A percentile compares a stretch with the other conserved stretches of the same genome.
Evolutionary conservation across 2,113 vertebrate genomes (phyloP).

Genomic region (Polypterus bichir): DNA sequence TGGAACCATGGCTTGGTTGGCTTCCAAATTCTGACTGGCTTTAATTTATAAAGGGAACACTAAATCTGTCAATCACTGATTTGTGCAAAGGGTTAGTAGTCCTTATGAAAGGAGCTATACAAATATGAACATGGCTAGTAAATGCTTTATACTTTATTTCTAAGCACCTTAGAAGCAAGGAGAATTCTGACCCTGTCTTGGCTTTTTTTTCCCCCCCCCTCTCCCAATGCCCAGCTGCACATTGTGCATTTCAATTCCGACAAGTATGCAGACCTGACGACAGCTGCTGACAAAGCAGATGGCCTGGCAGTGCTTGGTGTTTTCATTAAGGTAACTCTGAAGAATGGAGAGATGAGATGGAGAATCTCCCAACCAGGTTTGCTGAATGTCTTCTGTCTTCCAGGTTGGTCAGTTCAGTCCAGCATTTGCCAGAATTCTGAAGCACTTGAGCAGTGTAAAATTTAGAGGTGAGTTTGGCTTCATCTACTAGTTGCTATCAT

Average conservation of each 20-base stretch:
- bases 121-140: too few species aligned
- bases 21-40: too few species aligned
- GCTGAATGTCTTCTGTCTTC: conserved; percentile 11
- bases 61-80: too few species aligned
- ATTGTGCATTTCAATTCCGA: conserved; percentile 88
- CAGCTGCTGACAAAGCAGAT: conserved; percentile 65
- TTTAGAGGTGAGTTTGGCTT: conserved; percentile 61
- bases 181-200: not conserved
- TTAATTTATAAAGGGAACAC: too few species aligned
- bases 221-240: conserved; percentile 57
- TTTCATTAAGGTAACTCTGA: conserved; percentile 71
- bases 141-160: too few species aligned
- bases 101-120: too few species aligned
- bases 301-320: conserved; percentile 81
- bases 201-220: conserved; percentile 13
- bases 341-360: not conserved
- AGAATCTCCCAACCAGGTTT: not conserved
- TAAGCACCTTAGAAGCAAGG: not conserved
- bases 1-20: too few species aligned
- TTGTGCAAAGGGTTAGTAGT: too few species aligned
- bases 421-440: conserved; percentile 69
- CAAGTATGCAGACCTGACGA: conserved; percentile 58
- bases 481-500: not conserved
- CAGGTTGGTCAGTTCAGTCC: conserved; percentile 75
- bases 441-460: conserved; percentile 59